Conservation (phyloP, 2,888 invertebrate genomes). For the Perithous albicinctus region DNA sequence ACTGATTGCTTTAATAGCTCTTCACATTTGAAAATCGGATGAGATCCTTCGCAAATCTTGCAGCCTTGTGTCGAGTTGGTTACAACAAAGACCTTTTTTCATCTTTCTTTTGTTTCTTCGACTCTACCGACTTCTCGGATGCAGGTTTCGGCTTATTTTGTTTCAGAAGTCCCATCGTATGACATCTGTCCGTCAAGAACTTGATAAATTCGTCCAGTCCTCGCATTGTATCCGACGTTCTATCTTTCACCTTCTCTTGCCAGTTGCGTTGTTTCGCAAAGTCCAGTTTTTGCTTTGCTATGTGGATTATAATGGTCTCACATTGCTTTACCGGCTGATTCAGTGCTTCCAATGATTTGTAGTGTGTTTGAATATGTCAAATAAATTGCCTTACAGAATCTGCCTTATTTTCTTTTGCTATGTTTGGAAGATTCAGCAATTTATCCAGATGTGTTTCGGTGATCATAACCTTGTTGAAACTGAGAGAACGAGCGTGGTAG, state of each 20-base stretch:
- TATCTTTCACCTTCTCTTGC: conserved; percentile 32
- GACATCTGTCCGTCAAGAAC: conserved; percentile 7
- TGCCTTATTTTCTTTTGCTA: conserved; percentile 47
- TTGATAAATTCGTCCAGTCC: conserved; percentile 31
- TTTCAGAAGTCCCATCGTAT: conserved; percentile 16
- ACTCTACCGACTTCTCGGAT: too few relatives aligned
- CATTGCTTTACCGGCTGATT: conserved; percentile 33
- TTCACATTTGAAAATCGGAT: too few relatives aligned
- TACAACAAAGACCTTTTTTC: too few relatives aligned
- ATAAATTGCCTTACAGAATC: conserved; percentile 40
- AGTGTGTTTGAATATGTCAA: conserved; percentile 43
- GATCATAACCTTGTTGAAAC: conserved; percentile 14
- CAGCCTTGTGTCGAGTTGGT: too few relatives aligned
- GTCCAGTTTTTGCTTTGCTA: conserved; percentile 36
- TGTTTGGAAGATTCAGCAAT: conserved; percentile 44
- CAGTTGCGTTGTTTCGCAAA: conserved; percentile 34
- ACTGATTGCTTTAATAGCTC: too few relatives aligned
- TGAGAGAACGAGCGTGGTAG: too few relatives aligned
- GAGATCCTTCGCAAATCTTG: too few relatives aligned
- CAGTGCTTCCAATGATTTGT: conserved; percentile 34
- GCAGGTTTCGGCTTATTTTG: conserved; percentile 26
- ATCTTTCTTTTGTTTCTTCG: too few relatives aligned
- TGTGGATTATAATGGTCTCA: conserved; percentile 43
- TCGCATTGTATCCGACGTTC: conserved; percentile 24
- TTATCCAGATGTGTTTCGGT: conserved; percentile 47